Percentiles rank a stretch among this genome's conserved stretches.
Evolutionary conservation across 2,888 invertebrate species (phyloP).

Genomic region (Rambutsinella grinnellia): DNA sequence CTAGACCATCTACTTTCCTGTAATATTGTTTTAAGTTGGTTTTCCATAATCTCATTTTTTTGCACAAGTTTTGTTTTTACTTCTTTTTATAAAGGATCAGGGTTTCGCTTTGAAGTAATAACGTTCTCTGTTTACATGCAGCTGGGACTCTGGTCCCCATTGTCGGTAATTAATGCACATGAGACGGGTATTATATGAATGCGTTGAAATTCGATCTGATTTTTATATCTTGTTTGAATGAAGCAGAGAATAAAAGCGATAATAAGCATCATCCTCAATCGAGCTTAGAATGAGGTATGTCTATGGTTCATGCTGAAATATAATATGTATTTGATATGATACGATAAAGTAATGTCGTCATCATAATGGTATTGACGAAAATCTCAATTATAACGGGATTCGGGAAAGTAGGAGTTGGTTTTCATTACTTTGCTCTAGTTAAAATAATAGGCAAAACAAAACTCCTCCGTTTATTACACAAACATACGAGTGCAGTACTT

Average conservation of each 20-base stretch:
- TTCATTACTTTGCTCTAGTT: too few relatives aligned
- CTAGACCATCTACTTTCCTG: too few relatives aligned
- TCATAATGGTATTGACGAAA: too few relatives aligned
- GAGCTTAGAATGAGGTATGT: neutral
- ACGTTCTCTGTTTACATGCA: neutral
- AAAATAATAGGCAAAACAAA: neutral
- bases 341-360: neutral
- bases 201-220: neutral
- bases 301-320: neutral
- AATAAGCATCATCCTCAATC: neutral
- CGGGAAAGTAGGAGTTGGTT: too few relatives aligned
- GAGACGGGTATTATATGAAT: neutral
- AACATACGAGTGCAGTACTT: neutral
- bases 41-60: neutral
- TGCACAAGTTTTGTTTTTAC: neutral
- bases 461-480: neutral
- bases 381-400: too few relatives aligned
- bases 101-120: neutral
- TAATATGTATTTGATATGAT: constrained; percentile 7
- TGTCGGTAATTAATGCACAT: constrained; percentile 19
- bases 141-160: neutral
- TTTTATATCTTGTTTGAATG: neutral
- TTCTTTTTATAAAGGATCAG: neutral
- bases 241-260: neutral
- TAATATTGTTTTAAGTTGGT: neutral